A percentile compares a stretch with the other conserved stretches of the same genome.
These are phyloP conservation scores for Mythimna impura DNA, from an alignment of 2,888 invertebrate species.

Conservation along the genomic window DNA sequence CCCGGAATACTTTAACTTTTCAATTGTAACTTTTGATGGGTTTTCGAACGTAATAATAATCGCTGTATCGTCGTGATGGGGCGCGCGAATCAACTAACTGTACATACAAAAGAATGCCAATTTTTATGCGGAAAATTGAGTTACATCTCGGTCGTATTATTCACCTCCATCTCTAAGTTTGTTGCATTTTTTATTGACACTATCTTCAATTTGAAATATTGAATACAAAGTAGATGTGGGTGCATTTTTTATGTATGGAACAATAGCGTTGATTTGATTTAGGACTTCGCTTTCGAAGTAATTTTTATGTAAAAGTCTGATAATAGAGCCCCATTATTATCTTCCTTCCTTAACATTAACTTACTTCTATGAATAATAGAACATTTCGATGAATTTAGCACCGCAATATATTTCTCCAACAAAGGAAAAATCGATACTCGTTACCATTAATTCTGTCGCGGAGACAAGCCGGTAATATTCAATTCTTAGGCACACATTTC, in stretches of 20 bases:
- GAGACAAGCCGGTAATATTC: conserved; percentile 84
- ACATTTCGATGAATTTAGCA: conserved; percentile 22
- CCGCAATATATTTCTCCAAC: conserved; percentile 32
- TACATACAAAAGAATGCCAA: conserved; percentile 87
- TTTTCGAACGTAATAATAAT: conserved; percentile 91
- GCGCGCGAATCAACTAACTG: conserved; percentile 85
- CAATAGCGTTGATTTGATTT: conserved; percentile 41
- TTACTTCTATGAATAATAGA: conserved; percentile 18
- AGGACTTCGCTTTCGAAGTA: not conserved
- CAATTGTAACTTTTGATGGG: conserved; percentile 91
- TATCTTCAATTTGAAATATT: conserved; percentile 68
- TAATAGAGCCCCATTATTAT: not conserved
- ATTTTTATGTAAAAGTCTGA: conserved; percentile 10
- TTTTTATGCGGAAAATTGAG: conserved; percentile 89
- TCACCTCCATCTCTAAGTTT: conserved; percentile 78
- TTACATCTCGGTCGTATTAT: conserved; percentile 83
- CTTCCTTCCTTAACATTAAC: not conserved
- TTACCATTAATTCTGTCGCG: conserved; percentile 78
- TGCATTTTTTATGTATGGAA: conserved; percentile 34
- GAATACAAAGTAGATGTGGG: conserved; percentile 57
- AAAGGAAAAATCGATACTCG: conserved; percentile 68
- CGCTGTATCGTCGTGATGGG: conserved; percentile 86
- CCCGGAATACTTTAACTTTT: conserved; percentile 90
- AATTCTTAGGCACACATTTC: conserved; percentile 87
- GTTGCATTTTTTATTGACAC: conserved; percentile 77